phyloP scores from a whole-genome alignment of 2,888 invertebrate genomes.

The Trilocha varians region DNA sequence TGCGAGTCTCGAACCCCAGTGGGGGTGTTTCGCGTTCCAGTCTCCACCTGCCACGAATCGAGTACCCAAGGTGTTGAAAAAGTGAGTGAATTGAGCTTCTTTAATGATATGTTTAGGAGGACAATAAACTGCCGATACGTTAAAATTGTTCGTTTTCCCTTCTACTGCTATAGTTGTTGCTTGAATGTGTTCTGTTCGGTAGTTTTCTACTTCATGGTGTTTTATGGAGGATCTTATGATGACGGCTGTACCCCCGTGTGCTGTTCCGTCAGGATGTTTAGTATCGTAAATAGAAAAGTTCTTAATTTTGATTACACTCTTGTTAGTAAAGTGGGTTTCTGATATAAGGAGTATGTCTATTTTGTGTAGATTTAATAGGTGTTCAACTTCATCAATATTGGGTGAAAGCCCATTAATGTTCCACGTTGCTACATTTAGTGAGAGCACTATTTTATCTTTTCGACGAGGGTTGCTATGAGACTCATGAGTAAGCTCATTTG shows the following conservation, averaged over 20 bases:
- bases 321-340: slow-evolving; percentile 15
- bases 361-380: slow-evolving; percentile 7
- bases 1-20: slow-evolving; percentile 14
- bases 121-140: slow-evolving; percentile 10
- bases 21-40: slow-evolving; percentile 15
- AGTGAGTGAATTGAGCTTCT: slow-evolving; percentile 1
- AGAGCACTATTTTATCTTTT: slow-evolving; percentile 1
- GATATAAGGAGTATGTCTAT: slow-evolving; percentile 16
- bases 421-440: slow-evolving; percentile 13
- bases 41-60: slow-evolving; percentile 9
- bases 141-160: slow-evolving; percentile 4
- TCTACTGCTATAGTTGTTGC: slow-evolving; percentile 9
- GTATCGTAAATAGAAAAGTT: slow-evolving; percentile 15
- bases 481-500: background rate
- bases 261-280: slow-evolving; percentile 18
- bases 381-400: slow-evolving; percentile 10
- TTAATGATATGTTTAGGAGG: slow-evolving; percentile 9
- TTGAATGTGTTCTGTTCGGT: slow-evolving; percentile 8
- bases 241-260: slow-evolving; percentile 16
- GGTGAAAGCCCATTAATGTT: slow-evolving; percentile 18
- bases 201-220: slow-evolving; percentile 7
- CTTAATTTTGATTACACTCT: slow-evolving; percentile 8
- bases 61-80: slow-evolving; percentile 1
- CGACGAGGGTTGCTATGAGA: background rate
- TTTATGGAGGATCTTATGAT: slow-evolving; percentile 12